Evolutionary conservation across 2,888 invertebrate species (phyloP), one percentile per base, ranked within the genome.

Genomic region (Andricus curvator): DNA sequence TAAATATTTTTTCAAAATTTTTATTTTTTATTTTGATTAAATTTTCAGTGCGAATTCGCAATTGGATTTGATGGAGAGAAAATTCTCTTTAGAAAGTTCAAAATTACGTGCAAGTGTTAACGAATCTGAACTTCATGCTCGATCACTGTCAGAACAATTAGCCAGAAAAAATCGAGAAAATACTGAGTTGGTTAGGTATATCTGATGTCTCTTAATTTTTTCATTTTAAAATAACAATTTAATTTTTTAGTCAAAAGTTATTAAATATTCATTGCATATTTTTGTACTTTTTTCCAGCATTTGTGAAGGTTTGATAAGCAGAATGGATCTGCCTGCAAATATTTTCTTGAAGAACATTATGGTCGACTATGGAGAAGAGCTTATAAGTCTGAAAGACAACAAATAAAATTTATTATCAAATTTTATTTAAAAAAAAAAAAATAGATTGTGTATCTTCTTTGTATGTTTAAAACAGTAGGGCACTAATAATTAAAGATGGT

Each of bases 301-400:
- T 51, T 84, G 81, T 56, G 78, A 84, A 66, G 81, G 81, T 78
- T 77, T 84, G 33, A 41, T 66, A 20, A 66, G 33, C 41, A 20
- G 66, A 17, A 66, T 66, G 20, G 37, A 66, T 66, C 11, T 37
- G 11, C 33, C 66, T 66, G 66, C 33, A 37, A 41, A 37, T 37
- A 41, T 37, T 37, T 37, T 4, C 0, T n/a, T 66, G 4, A 66
- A 66, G 33, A 66, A 41, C 37, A 66, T 66, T 66, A 66, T 62
- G 62, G 13, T 1, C 15, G 25, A 25, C 62, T 25, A 25, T 62
- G 62, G 25, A 22, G 25, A 62, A 56, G 56, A 56, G n/a, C 56
- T 56, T 13, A n/a, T 62, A 62, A 62, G 25, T 62, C 13, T 62
- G 9, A 56, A n/a, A 25, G 25, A 62, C 5, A 25, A 25, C 4